A percentile compares a stretch with the other conserved stretches of the same genome.
phyloP scores from a whole-genome alignment of 2,888 invertebrate species.

The Yponomeuta evonymella region DNA sequence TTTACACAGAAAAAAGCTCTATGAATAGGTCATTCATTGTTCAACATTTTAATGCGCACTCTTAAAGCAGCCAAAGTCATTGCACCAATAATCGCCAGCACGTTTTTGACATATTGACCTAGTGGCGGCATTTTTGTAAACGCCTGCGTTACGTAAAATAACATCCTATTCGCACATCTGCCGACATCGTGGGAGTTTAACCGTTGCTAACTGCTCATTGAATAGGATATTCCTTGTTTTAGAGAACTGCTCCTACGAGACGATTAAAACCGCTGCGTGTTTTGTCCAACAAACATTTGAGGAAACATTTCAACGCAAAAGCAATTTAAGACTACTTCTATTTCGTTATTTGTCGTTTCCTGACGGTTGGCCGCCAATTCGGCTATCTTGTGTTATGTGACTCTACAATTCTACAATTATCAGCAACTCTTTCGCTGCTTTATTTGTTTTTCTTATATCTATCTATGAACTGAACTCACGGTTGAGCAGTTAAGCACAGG shows the following conservation, averaged over 20 bases:
- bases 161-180: neutral
- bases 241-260: neutral
- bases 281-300: no score
- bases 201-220: neutral
- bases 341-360: no score
- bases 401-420: no score
- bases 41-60: neutral
- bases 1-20: neutral
- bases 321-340: no score
- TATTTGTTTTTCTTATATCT: no score
- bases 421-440: no score
- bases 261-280: neutral
- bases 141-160: neutral
- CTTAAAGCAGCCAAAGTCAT: neutral
- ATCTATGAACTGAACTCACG: no score
- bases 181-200: neutral
- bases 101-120: neutral
- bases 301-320: no score
- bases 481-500: no score
- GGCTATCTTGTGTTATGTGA: no score
- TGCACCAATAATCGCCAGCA: neutral
- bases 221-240: neutral
- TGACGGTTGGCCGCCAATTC: no score
- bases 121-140: neutral
- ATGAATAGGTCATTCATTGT: slow-evolving; percentile 1